phyloP scores from a whole-genome alignment of 2,888 invertebrate species.

The Plagodis pulveraria region DNA sequence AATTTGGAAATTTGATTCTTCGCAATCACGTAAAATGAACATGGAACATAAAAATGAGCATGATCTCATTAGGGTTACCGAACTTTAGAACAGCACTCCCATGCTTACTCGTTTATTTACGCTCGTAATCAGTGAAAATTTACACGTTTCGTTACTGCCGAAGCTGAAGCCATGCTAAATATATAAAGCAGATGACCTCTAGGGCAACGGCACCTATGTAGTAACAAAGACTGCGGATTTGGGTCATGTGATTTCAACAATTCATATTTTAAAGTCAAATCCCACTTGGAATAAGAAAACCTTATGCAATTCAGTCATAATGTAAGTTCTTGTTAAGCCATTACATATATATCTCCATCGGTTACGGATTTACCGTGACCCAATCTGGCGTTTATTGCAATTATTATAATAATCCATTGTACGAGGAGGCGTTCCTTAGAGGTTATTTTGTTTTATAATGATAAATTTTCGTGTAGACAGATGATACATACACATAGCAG shows the following conservation, averaged over 20 bases:
- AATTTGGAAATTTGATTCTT: slow-evolving; percentile 7
- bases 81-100: slow-evolving; percentile 56
- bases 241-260: slow-evolving; percentile 64
- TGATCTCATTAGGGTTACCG: slow-evolving; percentile 58
- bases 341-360: slow-evolving; percentile 30
- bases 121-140: slow-evolving; percentile 71
- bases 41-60: slow-evolving; percentile 28
- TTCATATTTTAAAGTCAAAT: slow-evolving; percentile 61
- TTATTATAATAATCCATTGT: slow-evolving; percentile 31
- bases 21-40: slow-evolving; percentile 9
- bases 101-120: slow-evolving; percentile 63
- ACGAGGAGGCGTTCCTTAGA: slow-evolving; percentile 29
- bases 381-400: slow-evolving; percentile 36
- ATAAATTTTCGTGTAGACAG: slow-evolving; percentile 2
- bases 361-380: slow-evolving; percentile 32
- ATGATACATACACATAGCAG: background rate
- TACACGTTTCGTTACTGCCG: slow-evolving; percentile 62
- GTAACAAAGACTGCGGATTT: slow-evolving; percentile 63
- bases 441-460: slow-evolving; percentile 25
- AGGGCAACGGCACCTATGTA: slow-evolving; percentile 57
- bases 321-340: slow-evolving; percentile 20
- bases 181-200: slow-evolving; percentile 61
- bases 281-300: slow-evolving; percentile 15
- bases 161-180: slow-evolving; percentile 63
- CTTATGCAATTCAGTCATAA: slow-evolving; percentile 19